Conservation (phyloP, 2,888 invertebrate species). For the Caenorhabditis drosophilae region DNA sequence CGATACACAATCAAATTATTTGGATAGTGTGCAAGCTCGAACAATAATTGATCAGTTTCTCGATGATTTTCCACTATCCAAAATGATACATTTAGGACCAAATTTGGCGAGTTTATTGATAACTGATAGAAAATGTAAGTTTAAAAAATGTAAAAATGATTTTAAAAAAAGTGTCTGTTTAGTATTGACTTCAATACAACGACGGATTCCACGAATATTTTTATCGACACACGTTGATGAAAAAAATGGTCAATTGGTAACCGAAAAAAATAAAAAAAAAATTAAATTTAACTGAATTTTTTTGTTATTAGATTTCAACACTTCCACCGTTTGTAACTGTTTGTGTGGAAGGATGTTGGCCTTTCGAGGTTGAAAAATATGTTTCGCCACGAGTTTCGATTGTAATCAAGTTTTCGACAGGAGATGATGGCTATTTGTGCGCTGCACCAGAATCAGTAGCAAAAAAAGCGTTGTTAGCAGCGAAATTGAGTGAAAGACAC, state of each 20-base stretch:
- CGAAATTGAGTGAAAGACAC: constrained; percentile 49
- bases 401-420: constrained; percentile 58
- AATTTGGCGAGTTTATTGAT: constrained; percentile 55
- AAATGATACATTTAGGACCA: constrained; percentile 59
- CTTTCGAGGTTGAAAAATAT: constrained; percentile 49
- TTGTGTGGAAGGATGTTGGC: constrained; percentile 56
- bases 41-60: constrained; percentile 57
- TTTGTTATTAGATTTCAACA: constrained; percentile 25
- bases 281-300: not conserved
- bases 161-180: constrained; percentile 5
- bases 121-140: constrained; percentile 43
- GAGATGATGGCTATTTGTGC: constrained; percentile 62
- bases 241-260: constrained; percentile 38
- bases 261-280: constrained; percentile 1
- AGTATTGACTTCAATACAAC: constrained; percentile 54
- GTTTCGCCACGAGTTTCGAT: constrained; percentile 55
- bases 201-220: constrained; percentile 55
- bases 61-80: constrained; percentile 60
- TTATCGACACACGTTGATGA: constrained; percentile 54
- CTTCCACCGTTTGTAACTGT: constrained; percentile 60
- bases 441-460: constrained; percentile 62
- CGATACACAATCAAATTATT: constrained; percentile 61
- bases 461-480: constrained; percentile 56
- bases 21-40: constrained; percentile 50
- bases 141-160: not conserved